Evolutionary conservation across 1,140 invertebrate species (phyloP).

Genomic region (Eurosta solidaginis): DNA sequence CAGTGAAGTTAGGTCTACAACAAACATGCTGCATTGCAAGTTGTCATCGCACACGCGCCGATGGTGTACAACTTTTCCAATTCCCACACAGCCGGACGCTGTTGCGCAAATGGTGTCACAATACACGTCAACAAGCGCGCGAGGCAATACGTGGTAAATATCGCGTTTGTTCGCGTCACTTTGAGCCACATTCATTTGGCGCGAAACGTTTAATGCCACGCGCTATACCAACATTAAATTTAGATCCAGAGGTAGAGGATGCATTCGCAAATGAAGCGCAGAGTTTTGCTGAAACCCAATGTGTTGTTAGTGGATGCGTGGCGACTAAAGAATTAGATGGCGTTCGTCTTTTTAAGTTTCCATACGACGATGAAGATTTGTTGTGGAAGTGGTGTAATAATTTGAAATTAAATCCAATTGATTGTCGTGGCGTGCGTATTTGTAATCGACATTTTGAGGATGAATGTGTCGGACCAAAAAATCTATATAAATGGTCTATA

Average conservation of each 20-base stretch:
- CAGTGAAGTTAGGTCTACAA: conserved; percentile 47
- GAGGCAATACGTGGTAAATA: conserved; percentile 42
- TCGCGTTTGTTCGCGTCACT: conserved; percentile 50
- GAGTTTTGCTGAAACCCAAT: conserved; percentile 50
- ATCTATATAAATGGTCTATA: conserved; percentile 51
- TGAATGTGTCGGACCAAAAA: conserved; percentile 50
- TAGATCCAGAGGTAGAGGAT: conserved; percentile 50
- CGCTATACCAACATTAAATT: conserved; percentile 51
- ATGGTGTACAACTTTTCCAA: conserved; percentile 53
- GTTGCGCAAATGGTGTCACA: conserved; percentile 54
- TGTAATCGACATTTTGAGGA: conserved; percentile 53
- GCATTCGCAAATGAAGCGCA: conserved; percentile 53
- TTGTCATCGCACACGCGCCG: conserved; percentile 46
- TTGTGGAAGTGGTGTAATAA: conserved; percentile 57
- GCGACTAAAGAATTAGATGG: conserved; percentile 47
- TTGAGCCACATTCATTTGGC: conserved; percentile 53
- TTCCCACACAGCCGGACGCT: conserved; percentile 49
- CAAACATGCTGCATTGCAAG: conserved; percentile 53
- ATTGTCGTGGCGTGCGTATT: conserved; percentile 50
- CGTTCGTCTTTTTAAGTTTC: conserved; percentile 52
- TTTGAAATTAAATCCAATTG: conserved; percentile 52
- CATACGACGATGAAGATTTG: conserved; percentile 52
- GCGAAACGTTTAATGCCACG: conserved; percentile 45
- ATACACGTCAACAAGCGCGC: conserved; percentile 46
- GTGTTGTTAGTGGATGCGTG: conserved; percentile 46